phyloP scores from a whole-genome alignment of 2,888 invertebrate species.

The Microdon myrmicae region DNA sequence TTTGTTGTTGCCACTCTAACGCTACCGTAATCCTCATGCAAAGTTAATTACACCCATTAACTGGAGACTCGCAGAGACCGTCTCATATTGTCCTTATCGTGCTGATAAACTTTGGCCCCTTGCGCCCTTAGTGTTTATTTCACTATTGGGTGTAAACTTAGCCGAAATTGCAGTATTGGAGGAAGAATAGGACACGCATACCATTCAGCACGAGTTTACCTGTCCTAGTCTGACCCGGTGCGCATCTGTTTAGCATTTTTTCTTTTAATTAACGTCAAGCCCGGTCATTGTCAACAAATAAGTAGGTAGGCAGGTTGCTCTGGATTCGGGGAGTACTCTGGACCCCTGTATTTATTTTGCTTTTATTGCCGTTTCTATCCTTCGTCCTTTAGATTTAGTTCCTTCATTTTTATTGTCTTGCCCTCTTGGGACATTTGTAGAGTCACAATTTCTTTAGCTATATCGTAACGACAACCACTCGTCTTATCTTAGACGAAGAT shows the following conservation, averaged over 20 bases:
- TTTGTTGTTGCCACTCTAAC: constrained; percentile 27
- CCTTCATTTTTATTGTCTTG: too few relatives aligned
- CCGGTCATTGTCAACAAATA: constrained; percentile 45
- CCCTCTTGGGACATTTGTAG: too few relatives aligned
- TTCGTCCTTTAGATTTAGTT: constrained; percentile 17
- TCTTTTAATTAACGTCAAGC: constrained; percentile 45
- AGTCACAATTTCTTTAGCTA: constrained; percentile 22
- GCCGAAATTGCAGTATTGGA: constrained; percentile 8
- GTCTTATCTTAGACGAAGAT: constrained; percentile 41
- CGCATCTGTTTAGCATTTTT: constrained; percentile 16
- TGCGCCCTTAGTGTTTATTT: too few relatives aligned
- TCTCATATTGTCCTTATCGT: too few relatives aligned
- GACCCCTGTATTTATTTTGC: constrained; percentile 10
- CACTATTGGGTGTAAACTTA: too few relatives aligned
- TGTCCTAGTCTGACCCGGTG: constrained; percentile 7
- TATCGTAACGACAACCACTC: background rate
- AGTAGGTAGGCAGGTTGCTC: constrained; percentile 12
- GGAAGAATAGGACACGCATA: constrained; percentile 19
- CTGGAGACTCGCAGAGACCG: constrained; percentile 24
- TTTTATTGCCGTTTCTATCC: constrained; percentile 32
- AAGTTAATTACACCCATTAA: constrained; percentile 51
- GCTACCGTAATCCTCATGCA: constrained; percentile 46
- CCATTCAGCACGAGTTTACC: constrained; percentile 31
- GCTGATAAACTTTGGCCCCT: too few relatives aligned
- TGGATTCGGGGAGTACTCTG: constrained; percentile 20